Evolutionary conservation across 2,113 vertebrate species (phyloP).

Genomic region (Aplodontia rufa): DNA sequence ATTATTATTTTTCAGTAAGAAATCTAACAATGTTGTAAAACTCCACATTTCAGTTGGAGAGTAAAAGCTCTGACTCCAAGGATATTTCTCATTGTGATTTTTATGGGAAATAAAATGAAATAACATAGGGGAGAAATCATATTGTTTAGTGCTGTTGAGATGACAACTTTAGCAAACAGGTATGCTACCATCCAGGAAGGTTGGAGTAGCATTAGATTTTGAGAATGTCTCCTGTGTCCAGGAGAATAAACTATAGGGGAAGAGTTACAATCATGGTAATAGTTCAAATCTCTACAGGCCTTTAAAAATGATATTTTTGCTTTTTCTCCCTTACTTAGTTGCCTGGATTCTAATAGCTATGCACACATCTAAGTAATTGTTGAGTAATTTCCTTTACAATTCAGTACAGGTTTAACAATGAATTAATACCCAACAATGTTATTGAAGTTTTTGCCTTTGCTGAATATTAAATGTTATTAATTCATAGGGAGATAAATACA

Average conservation of each 20-base stretch:
- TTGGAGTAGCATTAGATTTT: neutral
- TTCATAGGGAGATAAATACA: neutral
- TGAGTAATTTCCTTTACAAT: constrained; percentile 27
- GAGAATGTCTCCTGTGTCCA: neutral
- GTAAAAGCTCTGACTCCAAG: constrained; percentile 63
- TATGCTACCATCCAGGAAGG: neutral
- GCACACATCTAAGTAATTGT: neutral
- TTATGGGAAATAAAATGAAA: constrained; percentile 76
- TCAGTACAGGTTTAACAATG: neutral
- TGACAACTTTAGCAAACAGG: constrained; percentile 50
- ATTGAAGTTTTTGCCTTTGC: constrained; percentile 4
- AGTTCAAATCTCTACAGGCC: neutral
- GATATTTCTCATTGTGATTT: constrained; percentile 63
- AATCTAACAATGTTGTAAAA: constrained; percentile 45
- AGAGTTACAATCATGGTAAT: neutral
- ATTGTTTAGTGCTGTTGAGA: constrained; percentile 36
- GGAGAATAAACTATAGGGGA: neutral
- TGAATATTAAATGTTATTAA: neutral
- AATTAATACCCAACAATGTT: constrained; percentile 24
- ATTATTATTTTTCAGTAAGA: constrained; percentile 71
- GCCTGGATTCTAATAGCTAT: neutral
- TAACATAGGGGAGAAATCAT: constrained; percentile 57
- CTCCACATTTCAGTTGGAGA: constrained; percentile 18
- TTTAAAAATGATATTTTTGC: constrained; percentile 2
- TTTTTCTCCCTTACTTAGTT: neutral